Evolutionary conservation across 2,113 vertebrate genomes (phyloP).

Genomic region (Bubo bubo): DNA sequence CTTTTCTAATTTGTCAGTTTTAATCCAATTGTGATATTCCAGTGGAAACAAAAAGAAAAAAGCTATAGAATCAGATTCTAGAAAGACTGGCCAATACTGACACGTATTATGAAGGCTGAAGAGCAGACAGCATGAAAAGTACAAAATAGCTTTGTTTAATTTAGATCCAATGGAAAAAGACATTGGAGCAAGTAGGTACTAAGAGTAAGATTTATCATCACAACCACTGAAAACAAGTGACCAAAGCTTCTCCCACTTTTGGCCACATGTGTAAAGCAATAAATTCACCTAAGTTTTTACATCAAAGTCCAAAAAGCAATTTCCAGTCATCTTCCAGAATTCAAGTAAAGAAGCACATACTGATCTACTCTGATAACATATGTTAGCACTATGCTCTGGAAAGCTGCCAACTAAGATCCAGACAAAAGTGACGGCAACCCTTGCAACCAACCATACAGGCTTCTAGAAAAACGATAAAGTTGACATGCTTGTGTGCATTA

Average conservation of each 20-base stretch:
- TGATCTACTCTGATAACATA: not conserved
- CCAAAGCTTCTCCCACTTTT: not conserved
- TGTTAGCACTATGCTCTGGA: rapidly evolving
- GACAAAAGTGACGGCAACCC: not conserved
- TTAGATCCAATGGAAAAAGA: not conserved
- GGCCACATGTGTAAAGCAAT: not conserved
- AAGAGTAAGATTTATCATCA: not conserved
- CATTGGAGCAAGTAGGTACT: not conserved
- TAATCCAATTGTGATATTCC: not conserved
- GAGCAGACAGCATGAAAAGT: not conserved
- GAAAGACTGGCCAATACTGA: not conserved
- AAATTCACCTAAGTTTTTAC: not conserved
- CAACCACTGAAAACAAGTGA: not conserved
- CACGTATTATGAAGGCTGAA: not conserved
- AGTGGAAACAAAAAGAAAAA: not conserved
- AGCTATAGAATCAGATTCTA: not conserved
- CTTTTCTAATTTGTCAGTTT: not conserved
- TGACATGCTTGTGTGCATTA: not conserved
- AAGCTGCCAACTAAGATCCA: not conserved
- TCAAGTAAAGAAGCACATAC: not conserved
- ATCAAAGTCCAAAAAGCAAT: not conserved
- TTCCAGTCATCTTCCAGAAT: not conserved
- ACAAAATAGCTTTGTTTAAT: not conserved
- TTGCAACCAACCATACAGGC: not conserved
- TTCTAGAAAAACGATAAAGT: not conserved